These are phyloP conservation scores for Suncus etruscus DNA, from an alignment of 2,113 vertebrate genomes.

Conservation along the genomic window DNA sequence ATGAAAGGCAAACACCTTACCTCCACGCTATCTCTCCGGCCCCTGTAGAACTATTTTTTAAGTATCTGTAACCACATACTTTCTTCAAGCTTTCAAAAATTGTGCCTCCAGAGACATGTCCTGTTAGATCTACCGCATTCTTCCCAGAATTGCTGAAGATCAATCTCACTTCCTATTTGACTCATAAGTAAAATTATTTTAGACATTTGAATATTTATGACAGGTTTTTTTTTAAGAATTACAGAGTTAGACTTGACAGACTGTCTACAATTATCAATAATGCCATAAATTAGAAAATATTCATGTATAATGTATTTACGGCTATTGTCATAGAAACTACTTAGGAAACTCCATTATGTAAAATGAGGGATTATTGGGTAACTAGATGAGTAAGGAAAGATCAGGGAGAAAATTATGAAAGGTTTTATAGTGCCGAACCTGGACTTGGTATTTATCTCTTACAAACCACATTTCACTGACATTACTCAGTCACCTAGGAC, in stretches of 20 bases:
- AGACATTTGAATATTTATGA: background rate
- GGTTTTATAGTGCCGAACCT: background rate
- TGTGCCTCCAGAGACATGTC: background rate
- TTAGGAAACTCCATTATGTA: background rate
- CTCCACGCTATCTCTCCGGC: no score
- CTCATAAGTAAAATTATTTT: constrained; percentile 8
- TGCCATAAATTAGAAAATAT: constrained; percentile 3
- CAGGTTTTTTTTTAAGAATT: constrained; percentile 6
- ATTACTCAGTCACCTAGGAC: background rate
- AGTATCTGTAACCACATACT: background rate
- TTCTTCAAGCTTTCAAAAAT: background rate
- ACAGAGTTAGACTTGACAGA: background rate
- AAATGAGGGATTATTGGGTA: background rate
- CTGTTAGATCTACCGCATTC: background rate
- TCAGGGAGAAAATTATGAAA: background rate
- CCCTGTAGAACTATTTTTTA: background rate
- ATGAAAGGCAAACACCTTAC: no score
- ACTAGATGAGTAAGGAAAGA: background rate
- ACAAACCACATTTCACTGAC: background rate
- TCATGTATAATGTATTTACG: background rate
- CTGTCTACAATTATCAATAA: background rate
- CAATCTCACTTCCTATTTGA: background rate
- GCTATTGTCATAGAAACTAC: background rate
- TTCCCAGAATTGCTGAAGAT: background rate
- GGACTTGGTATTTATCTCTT: background rate